These are phyloP conservation scores for Chaenocephalus aceratus DNA, from an alignment of 2,113 vertebrate species.

Conservation along the genomic window DNA sequence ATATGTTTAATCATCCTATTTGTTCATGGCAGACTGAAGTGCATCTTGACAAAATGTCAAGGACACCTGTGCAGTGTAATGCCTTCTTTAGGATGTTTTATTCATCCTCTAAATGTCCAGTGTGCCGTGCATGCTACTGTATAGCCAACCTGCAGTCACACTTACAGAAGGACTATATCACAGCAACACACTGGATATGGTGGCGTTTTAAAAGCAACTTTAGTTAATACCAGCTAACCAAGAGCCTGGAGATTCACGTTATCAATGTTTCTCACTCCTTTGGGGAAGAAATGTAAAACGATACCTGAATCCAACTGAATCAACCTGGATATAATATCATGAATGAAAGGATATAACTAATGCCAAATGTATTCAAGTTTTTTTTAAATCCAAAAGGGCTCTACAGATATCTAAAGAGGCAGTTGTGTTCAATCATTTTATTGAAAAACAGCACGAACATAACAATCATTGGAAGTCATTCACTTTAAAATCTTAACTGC, in stretches of 20 bases:
- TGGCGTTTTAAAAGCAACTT: constrained; percentile 14
- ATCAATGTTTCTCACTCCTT: constrained; percentile 20
- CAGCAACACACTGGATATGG: constrained; percentile 46
- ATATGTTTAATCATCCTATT: constrained; percentile 37
- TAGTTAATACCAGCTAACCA: constrained; percentile 9
- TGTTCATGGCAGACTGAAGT: constrained; percentile 15
- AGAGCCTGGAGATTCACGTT: constrained; percentile 13
- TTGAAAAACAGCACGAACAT: constrained; percentile 21
- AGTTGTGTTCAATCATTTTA: constrained; percentile 7
- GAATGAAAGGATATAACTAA: constrained; percentile 3
- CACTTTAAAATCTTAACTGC: constrained; percentile 41
- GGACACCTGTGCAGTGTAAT: constrained; percentile 34
- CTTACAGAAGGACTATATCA: constrained; percentile 17
- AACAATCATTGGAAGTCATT: constrained; percentile 40
- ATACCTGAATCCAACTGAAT: background rate
- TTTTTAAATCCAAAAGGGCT: background rate
- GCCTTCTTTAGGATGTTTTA: constrained; percentile 16
- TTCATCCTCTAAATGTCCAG: background rate
- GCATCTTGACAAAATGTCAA: constrained; percentile 36
- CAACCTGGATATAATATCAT: constrained; percentile 1
- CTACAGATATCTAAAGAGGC: constrained; percentile 13
- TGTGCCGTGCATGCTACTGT: background rate
- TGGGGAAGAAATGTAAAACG: background rate
- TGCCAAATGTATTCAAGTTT: background rate
- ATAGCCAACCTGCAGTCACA: constrained; percentile 14